phyloP scores from a whole-genome alignment of 2,888 invertebrate genomes.

The Camponotus fellah region DNA sequence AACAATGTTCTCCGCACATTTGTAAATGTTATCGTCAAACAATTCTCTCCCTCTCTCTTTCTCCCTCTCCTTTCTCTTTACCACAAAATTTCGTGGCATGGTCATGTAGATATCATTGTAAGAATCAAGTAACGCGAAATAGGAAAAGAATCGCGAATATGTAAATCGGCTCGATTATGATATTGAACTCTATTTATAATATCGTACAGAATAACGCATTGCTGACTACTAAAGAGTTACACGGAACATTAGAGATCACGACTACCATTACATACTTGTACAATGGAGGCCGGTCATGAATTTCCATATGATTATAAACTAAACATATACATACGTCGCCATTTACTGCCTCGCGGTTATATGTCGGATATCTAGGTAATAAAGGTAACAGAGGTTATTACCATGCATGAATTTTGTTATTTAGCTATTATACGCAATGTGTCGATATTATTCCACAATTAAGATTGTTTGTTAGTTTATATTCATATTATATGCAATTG shows the following conservation, averaged over 20 bases:
- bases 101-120: background rate
- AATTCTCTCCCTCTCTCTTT: background rate
- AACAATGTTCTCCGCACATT: conserved; percentile 43
- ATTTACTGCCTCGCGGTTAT: conserved; percentile 2
- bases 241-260: conserved; percentile 41
- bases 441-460: background rate
- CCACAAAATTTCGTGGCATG: conserved; percentile 2
- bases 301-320: background rate
- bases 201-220: conserved; percentile 11
- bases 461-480: background rate
- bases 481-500: background rate
- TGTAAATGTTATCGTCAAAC: conserved; percentile 43
- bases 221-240: conserved; percentile 24
- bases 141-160: background rate
- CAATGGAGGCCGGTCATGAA: background rate
- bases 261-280: background rate
- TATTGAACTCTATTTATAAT: conserved; percentile 25
- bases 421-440: background rate
- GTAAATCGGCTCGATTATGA: conserved; percentile 30
- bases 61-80: background rate
- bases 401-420: background rate
- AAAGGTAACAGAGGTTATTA: background rate
- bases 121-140: conserved; percentile 24
- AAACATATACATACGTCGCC: background rate
- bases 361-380: background rate